phyloP scores from a whole-genome alignment of 2,797 vertebrate species.

The Manis pentadactyla region DNA sequence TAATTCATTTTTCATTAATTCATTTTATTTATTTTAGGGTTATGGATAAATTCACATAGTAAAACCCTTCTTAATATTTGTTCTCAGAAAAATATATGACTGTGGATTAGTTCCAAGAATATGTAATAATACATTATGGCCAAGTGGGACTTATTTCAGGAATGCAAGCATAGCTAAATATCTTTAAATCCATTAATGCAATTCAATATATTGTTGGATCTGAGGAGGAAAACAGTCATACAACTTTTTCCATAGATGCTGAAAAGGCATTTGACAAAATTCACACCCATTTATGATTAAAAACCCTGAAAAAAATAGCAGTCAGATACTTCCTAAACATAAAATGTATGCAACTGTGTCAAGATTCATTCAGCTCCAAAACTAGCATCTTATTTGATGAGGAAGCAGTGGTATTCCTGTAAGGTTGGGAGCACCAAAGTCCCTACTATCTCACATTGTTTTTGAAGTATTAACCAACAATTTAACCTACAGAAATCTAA shows the following conservation, averaged over 20 bases:
- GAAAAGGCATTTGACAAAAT: slow-evolving; percentile 3
- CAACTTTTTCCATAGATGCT: neutral
- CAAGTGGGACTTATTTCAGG: neutral
- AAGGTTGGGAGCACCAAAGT: neutral
- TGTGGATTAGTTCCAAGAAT: neutral
- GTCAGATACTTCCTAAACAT: neutral
- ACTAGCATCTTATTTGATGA: neutral
- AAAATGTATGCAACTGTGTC: neutral
- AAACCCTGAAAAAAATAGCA: neutral
- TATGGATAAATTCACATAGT: neutral
- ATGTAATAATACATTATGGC: neutral
- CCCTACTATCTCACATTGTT: neutral
- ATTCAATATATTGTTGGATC: neutral
- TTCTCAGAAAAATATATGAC: neutral
- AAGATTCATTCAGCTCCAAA: neutral
- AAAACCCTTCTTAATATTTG: neutral
- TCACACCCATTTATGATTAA: neutral
- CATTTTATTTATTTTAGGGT: neutral
- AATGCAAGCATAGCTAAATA: neutral
- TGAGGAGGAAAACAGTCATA: neutral
- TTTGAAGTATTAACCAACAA: neutral
- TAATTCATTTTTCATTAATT: neutral
- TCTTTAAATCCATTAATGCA: neutral
- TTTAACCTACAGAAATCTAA: neutral
- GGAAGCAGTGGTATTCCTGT: no score